These are phyloP conservation scores for Corvus hawaiiensis DNA, from an alignment of 2,113 vertebrate genomes.

Conservation along the genomic window DNA sequence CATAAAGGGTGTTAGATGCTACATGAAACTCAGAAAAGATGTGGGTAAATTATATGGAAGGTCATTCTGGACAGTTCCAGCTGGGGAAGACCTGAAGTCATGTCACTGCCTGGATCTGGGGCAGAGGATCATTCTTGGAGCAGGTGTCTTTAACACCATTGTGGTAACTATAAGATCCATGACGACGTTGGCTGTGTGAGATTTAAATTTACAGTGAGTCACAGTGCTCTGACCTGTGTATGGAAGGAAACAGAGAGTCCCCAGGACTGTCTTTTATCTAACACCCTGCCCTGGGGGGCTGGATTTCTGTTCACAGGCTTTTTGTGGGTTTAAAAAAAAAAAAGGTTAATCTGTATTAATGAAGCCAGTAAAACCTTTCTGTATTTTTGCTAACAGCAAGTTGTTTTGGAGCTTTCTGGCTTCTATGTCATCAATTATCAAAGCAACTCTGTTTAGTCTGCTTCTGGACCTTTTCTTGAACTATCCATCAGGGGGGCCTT, in stretches of 20 bases:
- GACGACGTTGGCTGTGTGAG: rapidly evolving
- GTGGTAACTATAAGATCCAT: not conserved
- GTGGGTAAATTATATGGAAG: not conserved
- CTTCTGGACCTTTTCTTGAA: not conserved
- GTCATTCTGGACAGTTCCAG: not conserved
- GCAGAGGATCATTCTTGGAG: not conserved
- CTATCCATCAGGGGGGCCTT: not conserved
- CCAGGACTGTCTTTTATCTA: not conserved
- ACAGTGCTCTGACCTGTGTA: not conserved
- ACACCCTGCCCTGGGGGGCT: not conserved
- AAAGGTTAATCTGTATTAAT: not conserved
- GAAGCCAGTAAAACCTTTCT: not conserved
- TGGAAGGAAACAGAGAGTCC: not conserved
- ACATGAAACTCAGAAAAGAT: not conserved
- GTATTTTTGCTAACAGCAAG: not conserved
- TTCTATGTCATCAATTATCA: not conserved
- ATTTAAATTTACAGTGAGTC: not conserved
- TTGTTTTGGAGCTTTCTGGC: not conserved
- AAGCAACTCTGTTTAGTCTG: not conserved
- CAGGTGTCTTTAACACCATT: not conserved
- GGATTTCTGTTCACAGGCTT: not conserved
- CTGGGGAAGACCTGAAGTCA: not conserved
- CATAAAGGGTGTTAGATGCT: not conserved
- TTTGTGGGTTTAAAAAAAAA: not conserved
- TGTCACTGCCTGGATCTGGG: not conserved